These are phyloP conservation scores for Penaeus japonicus DNA, from an alignment of 1,140 invertebrate genomes.

Conservation along the genomic window DNA sequence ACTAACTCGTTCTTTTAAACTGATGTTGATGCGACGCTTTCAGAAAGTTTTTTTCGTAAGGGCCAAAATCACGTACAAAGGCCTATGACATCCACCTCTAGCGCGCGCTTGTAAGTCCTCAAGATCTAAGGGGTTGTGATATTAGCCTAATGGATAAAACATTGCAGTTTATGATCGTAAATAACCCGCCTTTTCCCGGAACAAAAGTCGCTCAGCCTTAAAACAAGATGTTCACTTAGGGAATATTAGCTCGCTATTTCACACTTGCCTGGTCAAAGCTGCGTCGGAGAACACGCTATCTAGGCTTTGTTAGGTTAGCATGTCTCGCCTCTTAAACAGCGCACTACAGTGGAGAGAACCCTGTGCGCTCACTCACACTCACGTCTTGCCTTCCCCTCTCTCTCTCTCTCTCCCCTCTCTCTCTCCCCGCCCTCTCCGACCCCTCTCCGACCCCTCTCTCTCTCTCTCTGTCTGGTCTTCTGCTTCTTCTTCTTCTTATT, in stretches of 20 bases:
- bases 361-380: too few species aligned
- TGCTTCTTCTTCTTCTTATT: too few species aligned
- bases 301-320: not conserved
- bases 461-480: too few species aligned
- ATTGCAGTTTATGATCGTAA: conserved; percentile 10
- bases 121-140: not conserved
- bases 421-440: too few species aligned
- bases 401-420: too few species aligned
- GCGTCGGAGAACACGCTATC: not conserved
- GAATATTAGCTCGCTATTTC: not conserved
- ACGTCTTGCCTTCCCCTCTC: too few species aligned
- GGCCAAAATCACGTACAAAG: not conserved
- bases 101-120: not conserved
- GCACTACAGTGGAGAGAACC: too few species aligned
- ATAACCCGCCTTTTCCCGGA: not conserved
- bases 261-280: not conserved
- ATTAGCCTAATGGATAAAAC: conserved; percentile 16
- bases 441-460: too few species aligned
- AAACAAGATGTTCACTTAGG: conserved; percentile 13
- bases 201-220: not conserved
- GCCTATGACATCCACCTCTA: not conserved
- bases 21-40: not conserved
- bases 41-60: not conserved
- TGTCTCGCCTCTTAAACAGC: too few species aligned
- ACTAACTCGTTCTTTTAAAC: not conserved